Base-by-base conservation (phyloP, 1,140 invertebrate species). In the Pantala flavescens region DNA sequence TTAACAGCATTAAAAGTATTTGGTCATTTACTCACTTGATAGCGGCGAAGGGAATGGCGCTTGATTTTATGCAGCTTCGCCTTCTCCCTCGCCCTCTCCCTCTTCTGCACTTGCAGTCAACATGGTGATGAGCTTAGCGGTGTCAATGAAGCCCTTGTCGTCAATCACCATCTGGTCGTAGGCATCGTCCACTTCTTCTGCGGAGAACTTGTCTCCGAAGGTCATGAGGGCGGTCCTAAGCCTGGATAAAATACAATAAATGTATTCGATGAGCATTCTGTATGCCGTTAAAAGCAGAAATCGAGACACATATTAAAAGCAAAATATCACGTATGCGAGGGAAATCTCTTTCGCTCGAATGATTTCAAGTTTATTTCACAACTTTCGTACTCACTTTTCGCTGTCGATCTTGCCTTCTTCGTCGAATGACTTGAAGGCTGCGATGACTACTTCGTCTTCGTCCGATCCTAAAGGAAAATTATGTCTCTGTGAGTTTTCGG, bases 361-460 rank as follows among this genome's bases (percentile, higher is more conserved):
- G 2, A 36, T 36, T 2, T 36, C 28, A 36, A 36, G 2, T 36
- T 36, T 36, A 5, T 5, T 36, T 9, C 28, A 36, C 28, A 36
- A 9, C n/a, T 36, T 36, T 36, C 28, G 9, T 36, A 78, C 82
- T 83, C 83, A 90, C 88, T 85, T 91, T 82, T 95, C 92, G 77
- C 91, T 89, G 85, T 95, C 90, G 83, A 95, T 95, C 86, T 90
- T 90, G 83, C 94, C 94, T 77, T 90, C 89, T 43, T 92, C 90
- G 84, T 98, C 96, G 87, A 98, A 98, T 85, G 95, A 92, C 84
- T 90, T 92, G 89, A 99, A 98, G 80, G 96, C 96, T 82, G 91
- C 91, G 83, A 95, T 91, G 80, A 99, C 92, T 79, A 95, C 92
- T 73, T 96, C 93, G 82, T 99, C 97, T 75, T 98, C 95, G 84